Evolutionary conservation across 2,797 vertebrate species (phyloP), one percentile per base, ranked within the genome.

Genomic region (Megaceryle alcyon): DNA sequence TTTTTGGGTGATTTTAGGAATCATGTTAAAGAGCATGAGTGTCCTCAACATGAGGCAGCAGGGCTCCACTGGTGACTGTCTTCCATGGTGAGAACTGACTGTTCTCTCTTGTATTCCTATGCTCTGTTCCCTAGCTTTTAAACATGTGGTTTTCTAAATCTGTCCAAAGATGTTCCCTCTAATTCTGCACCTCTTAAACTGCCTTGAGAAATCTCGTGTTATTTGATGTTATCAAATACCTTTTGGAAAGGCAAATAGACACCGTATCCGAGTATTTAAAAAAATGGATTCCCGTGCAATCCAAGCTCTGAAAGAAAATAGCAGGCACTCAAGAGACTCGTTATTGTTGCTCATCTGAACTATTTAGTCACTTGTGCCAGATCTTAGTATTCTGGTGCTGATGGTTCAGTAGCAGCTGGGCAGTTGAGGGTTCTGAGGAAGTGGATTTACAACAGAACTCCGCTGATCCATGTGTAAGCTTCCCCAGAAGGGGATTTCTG

Each of bases 241-340:
- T 73, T 69, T 79, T 63, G n/a, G 31, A 77, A 92, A 91, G 31
- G 23, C 68, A 69, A 43, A 59, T 8, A 75, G 46, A 59, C n/a
- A 6, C 26, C 41, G 14, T 81, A 49, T 37, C 41, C n/a, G 21
- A 81, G 20, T 41, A 35, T 13, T 41, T 48, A 22, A 41, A 46
- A n/a, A 60, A 35, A 4, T 0, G 0, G 10, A 44, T 6, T 71
- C 13, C 13, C 19, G 6, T 57, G 31, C 9, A 57, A 25, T 23
- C 21, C 23, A 70, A 25, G 8, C 14, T 17, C 39, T 68, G 28
- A 39, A 83, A 73, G 21, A 70, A 93, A 90, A 66, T 2, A 48
- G 19, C 16, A 81, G 23, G 1, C 56, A 41, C 22, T 33, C 16
- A 39, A 61, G 22, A 21, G 9, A 71, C 33, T 39, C 82, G 7